Evolutionary conservation across 1,140 invertebrate genomes (phyloP), one percentile per base, ranked within the genome.

Genomic region (Matsumurasca onukii): DNA sequence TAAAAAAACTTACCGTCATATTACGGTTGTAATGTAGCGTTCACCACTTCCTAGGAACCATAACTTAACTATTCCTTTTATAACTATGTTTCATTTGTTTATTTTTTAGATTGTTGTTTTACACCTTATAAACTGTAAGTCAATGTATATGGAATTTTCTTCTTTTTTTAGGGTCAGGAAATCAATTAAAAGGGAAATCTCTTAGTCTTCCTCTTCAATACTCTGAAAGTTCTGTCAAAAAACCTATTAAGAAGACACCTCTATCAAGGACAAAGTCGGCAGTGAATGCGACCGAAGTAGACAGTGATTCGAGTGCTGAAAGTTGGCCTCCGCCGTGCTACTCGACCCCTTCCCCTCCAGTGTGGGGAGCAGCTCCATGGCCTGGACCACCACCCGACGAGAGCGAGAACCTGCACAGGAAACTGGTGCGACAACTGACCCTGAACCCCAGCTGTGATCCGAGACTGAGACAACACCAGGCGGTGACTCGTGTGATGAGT

Each of bases 371-470:
- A n/a, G n/a, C n/a, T n/a, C n/a, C n/a, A n/a, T n/a, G n/a, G n/a
- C 59, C 61, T 1, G 17, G 17, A 31, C 65, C 62, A 13, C 73
- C 74, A 29, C 66, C 66, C 3, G 71, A 76, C 59, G 79, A 81
- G 25, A 79, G 85, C 13, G 81, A 81, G 3, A 93, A 92, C 75
- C 83, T 88, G 51, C 92, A 95, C 74, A 81, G 87, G 61, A 94
- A 93, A 77, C 78, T 96, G 2, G 89, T 90, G 57, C 82, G 92
- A 29, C 92, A 95, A 73, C 80, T 93, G 22, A 92, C 91, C 1
- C 77, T 95, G 0, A 94, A 94, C 80, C 92, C 92, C 0, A 79
- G 80, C 2, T 88, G 86, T 72, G 92, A 94, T 80, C 87, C 90
- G 9, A 80, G 91, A 62, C 78, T 93, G 52, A 73, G 68, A 74